These are phyloP conservation scores for Suncus etruscus DNA, from an alignment of 2,113 vertebrate genomes.

Conservation along the genomic window DNA sequence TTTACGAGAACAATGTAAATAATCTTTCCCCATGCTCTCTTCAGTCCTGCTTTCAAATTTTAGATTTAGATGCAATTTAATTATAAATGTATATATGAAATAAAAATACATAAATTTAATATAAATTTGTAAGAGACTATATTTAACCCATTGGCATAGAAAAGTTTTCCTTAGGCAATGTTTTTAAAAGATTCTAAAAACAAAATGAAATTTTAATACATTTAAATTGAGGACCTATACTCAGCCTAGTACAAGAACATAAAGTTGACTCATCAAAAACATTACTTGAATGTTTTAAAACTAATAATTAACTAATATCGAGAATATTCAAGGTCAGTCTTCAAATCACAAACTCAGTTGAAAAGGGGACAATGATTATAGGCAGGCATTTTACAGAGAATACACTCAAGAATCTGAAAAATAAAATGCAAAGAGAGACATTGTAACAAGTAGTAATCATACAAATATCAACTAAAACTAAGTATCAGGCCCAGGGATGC, in stretches of 20 bases:
- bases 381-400: background rate
- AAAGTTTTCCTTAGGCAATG: background rate
- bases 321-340: background rate
- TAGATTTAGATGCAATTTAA: background rate
- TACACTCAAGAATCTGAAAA: background rate
- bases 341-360: background rate
- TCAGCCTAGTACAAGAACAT: background rate
- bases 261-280: background rate
- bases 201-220: background rate
- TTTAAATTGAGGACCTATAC: background rate
- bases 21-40: background rate
- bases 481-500: no score
- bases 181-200: background rate
- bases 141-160: background rate
- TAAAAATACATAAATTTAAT: background rate
- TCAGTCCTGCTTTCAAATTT: background rate
- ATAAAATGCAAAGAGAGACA: background rate
- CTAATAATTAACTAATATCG: background rate
- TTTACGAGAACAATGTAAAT: background rate
- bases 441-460: background rate
- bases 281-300: background rate
- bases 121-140: background rate
- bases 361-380: background rate
- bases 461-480: constrained; percentile 17
- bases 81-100: constrained; percentile 17